phyloP scores from a whole-genome alignment of 2,797 vertebrate species.

The Rhinella marina region DNA sequence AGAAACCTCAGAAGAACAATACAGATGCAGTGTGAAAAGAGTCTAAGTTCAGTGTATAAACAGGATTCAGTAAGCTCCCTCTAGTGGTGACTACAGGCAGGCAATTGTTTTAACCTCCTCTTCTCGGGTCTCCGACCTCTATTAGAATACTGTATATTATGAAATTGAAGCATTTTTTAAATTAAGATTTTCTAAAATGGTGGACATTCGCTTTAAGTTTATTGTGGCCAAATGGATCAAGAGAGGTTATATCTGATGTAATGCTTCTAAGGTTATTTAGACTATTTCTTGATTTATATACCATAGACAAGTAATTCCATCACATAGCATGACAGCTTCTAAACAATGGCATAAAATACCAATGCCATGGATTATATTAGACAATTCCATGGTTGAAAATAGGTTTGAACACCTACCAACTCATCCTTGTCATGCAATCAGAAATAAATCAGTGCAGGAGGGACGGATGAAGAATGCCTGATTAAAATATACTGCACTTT shows the following conservation, averaged over 20 bases:
- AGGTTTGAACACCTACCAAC: constrained; percentile 72
- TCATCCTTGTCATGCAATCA: constrained; percentile 68
- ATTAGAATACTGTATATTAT: too few relatives aligned
- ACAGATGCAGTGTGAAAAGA: too few relatives aligned
- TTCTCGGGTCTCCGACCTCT: too few relatives aligned
- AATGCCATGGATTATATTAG: constrained; percentile 67
- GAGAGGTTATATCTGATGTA: neutral
- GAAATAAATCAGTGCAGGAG: constrained; percentile 71
- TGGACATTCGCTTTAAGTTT: too few relatives aligned
- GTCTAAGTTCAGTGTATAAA: too few relatives aligned
- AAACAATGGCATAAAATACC: neutral
- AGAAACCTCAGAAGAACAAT: too few relatives aligned
- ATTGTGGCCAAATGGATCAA: too few relatives aligned
- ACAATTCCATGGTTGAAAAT: constrained; percentile 76
- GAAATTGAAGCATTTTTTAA: too few relatives aligned
- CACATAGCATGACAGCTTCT: neutral
- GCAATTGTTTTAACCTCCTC: too few relatives aligned
- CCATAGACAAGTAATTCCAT: neutral
- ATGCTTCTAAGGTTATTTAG: neutral
- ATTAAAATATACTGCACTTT: constrained; percentile 72
- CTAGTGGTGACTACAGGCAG: too few relatives aligned
- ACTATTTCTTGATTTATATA: neutral
- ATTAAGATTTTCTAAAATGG: too few relatives aligned
- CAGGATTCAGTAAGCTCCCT: too few relatives aligned
- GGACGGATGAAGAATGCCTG: constrained; percentile 65